Conservation (phyloP, 2,888 invertebrate species). For the Pammene aurita region DNA sequence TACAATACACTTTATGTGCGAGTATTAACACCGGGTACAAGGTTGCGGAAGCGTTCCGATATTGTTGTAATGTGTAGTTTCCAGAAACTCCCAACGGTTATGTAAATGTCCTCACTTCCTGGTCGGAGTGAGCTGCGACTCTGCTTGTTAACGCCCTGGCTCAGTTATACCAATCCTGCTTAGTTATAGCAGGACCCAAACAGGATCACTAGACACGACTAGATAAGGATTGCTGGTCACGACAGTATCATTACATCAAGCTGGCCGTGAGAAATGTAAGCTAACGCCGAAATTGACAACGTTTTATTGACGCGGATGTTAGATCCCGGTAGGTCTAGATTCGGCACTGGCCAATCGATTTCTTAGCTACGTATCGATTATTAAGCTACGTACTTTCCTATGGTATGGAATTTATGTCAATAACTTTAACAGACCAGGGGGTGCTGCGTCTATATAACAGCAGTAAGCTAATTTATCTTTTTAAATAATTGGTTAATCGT, state of each 20-base stretch:
- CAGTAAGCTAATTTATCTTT: no score
- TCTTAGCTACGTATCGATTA: not conserved
- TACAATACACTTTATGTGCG: constrained; percentile 42
- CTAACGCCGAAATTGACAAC: constrained; percentile 32
- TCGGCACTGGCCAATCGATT: constrained; percentile 18
- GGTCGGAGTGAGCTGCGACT: constrained; percentile 54
- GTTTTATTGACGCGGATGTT: constrained; percentile 24
- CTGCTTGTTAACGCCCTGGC: constrained; percentile 67
- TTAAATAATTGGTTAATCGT: constrained; percentile 48
- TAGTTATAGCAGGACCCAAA: constrained; percentile 62
- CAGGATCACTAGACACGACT: constrained; percentile 66
- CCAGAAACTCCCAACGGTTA: constrained; percentile 73
- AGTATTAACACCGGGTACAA: constrained; percentile 51
- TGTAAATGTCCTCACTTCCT: constrained; percentile 76
- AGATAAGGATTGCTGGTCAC: constrained; percentile 75
- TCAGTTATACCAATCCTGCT: constrained; percentile 44
- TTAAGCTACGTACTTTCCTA: not conserved
- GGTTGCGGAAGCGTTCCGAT: constrained; percentile 62
- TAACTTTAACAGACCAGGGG: not conserved
- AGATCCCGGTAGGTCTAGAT: not conserved
- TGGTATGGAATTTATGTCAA: not conserved
- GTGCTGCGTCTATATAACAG: not conserved
- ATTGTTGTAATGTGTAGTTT: constrained; percentile 69
- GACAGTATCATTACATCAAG: constrained; percentile 56
- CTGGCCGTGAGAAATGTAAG: constrained; percentile 38